Percentiles rank a stretch among this genome's conserved stretches.
Conservation (phyloP, 2,797 vertebrate species). For the Ctenochaetus hawaiiensis region DNA sequence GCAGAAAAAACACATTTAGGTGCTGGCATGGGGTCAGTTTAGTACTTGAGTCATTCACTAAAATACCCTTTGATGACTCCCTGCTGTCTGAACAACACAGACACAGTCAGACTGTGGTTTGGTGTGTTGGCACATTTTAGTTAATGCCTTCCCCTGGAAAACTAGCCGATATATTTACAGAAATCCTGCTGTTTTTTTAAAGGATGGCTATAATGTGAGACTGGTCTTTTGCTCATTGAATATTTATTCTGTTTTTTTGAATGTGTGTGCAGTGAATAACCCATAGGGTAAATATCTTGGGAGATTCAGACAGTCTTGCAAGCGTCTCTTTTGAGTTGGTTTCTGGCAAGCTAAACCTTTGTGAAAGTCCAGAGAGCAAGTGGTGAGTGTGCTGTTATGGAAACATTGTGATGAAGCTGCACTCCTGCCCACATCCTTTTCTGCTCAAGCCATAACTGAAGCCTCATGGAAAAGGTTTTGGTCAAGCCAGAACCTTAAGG, state of each 20-base stretch:
- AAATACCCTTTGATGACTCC: conserved; percentile 65
- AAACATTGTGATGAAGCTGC: conserved; percentile 62
- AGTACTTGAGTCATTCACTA: conserved; percentile 67
- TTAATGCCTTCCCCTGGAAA: conserved; percentile 14
- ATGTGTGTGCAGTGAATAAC: conserved; percentile 4
- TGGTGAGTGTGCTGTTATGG: conserved; percentile 46
- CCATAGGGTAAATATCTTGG: conserved; percentile 13
- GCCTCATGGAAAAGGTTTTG: conserved; percentile 55
- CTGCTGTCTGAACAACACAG: conserved; percentile 67
- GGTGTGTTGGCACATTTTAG: conserved; percentile 53
- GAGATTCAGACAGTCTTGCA: conserved; percentile 7
- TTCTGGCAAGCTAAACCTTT: conserved; percentile 5
- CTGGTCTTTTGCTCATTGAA: conserved; percentile 16
- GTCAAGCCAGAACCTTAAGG: conserved; percentile 21
- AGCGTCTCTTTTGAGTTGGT: conserved; percentile 8
- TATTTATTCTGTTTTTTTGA: conserved; percentile 24
- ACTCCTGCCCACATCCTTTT: conserved; percentile 72
- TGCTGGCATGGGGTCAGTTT: conserved; percentile 45
- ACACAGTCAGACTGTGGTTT: conserved; percentile 68
- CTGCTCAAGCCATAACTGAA: conserved; percentile 60
- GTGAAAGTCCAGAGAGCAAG: conserved; percentile 33
- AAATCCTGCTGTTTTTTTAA: conserved; percentile 14
- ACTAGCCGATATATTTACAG: conserved; percentile 22
- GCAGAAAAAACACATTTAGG: conserved; percentile 13
- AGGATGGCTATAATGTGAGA: conserved; percentile 5